A percentile compares a stretch with the other conserved stretches of the same genome.
phyloP scores from a whole-genome alignment of 2,797 vertebrate genomes.

The Delichon dasypus region DNA sequence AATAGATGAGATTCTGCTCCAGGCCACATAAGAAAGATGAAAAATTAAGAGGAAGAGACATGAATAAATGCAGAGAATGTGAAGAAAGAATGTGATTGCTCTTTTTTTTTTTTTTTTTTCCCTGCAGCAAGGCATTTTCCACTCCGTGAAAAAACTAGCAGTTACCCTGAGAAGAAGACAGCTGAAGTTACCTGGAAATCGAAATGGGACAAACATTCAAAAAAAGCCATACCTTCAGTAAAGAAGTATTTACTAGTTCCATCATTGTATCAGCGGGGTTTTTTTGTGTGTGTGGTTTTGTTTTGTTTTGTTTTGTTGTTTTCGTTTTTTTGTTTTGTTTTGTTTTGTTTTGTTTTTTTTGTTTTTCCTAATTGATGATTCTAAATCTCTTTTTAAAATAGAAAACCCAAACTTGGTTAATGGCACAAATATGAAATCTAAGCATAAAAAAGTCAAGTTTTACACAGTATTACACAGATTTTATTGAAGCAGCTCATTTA shows the following conservation, averaged over 20 bases:
- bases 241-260: neutral
- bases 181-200: neutral
- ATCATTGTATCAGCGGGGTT: neutral
- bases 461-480: neutral
- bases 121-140: neutral
- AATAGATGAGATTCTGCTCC: constrained; percentile 59
- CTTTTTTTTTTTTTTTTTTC: neutral
- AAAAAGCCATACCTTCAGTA: neutral
- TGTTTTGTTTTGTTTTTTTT: neutral
- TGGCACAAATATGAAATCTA: neutral
- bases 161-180: neutral
- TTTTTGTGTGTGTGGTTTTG: too few species aligned
- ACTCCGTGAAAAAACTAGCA: neutral
- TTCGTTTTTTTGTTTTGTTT: too few species aligned
- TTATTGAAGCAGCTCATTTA: neutral
- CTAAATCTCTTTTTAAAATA: neutral
- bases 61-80: neutral
- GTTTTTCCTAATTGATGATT: neutral
- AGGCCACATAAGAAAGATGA: constrained; percentile 46
- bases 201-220: neutral
- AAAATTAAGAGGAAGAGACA: constrained; percentile 50
- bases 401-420: neutral
- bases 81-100: neutral
- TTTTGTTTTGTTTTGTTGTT: too few species aligned
- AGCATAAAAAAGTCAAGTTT: neutral